phyloP scores from a whole-genome alignment of 2,113 vertebrate genomes.

The Phyllostomus hastatus region DNA sequence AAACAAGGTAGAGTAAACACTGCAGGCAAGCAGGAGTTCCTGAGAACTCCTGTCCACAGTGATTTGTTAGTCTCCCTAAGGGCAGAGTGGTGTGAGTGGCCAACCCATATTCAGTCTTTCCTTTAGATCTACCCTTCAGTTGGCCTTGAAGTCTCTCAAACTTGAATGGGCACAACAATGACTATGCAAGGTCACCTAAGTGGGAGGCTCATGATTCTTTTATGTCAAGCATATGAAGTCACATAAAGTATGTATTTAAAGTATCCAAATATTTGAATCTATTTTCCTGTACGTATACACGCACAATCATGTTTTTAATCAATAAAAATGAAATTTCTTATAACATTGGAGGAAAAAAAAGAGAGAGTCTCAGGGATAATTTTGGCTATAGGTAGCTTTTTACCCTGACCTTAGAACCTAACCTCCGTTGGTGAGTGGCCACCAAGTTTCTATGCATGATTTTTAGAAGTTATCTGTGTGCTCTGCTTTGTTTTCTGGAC shows the following conservation, averaged over 20 bases:
- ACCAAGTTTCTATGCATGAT: background rate
- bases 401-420: background rate
- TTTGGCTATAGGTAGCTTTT: background rate
- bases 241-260: background rate
- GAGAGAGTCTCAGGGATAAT: background rate
- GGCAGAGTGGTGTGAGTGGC: background rate
- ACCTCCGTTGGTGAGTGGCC: background rate
- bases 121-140: background rate
- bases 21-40: background rate
- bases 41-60: accelerated
- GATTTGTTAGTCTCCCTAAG: background rate
- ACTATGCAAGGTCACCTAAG: background rate
- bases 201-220: background rate
- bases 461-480: background rate
- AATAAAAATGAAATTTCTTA: constrained; percentile 44
- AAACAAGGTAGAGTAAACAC: background rate
- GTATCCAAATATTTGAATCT: background rate
- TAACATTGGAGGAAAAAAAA: background rate
- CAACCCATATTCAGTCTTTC: background rate
- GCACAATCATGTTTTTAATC: constrained; percentile 27
- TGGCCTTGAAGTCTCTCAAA: background rate
- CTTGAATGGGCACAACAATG: background rate
- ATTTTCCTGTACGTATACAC: background rate
- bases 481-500: background rate
- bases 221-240: background rate